Base-by-base conservation (phyloP, 2,888 invertebrate genomes). In the Acrobasis suavella region DNA sequence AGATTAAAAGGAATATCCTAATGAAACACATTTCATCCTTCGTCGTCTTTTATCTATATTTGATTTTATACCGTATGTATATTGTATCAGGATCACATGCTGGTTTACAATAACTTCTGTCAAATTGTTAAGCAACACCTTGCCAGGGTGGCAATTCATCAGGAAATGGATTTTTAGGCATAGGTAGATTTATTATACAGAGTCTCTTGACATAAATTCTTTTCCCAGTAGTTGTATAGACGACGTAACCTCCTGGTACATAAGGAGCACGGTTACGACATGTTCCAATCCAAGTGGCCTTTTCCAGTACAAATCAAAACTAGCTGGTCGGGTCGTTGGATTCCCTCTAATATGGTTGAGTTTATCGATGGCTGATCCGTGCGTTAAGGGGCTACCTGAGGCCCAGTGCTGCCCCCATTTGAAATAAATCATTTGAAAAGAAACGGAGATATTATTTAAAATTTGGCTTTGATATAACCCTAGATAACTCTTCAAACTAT, bases 31-130 rank as follows among this genome's bases (percentile, higher is more conserved):
- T 69, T 81, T 81, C 7, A 81, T 81, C 32, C 76, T 78, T 51
- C 74, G 78, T 52, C 90, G 92, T 63, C 81, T 72, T n/a, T 75
- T 74, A 66, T 89, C 87, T 16, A 78, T 75, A 10, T 72, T 78
- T 1, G 72, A 74, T 63, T 64, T 74, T 16, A 65, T 65, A 0
- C 93, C 93, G 68, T 77, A 93, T 54, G 76, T n/a, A n/a, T n/a
- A n/a, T 72, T 55, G 68, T 69, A 37, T 85, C 67, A 8, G 85
- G 78, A 39, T 88, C 72, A 68, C 72, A 93, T 1, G 86, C 64
- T 39, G 86, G 81, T 51, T 63, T 65, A 54, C 72, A 76, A 65
- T 84, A 84, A 7, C 75, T 76, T 1, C 80, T 74, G 17, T 69
- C 59, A 0, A 22, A 71, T 74, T 78, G 78, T 32, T 65, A 63